A percentile compares a stretch with the other conserved stretches of the same genome.
Evolutionary conservation across 2,113 vertebrate genomes (phyloP).

Genomic region (Pelvicachromis taeniatus): DNA sequence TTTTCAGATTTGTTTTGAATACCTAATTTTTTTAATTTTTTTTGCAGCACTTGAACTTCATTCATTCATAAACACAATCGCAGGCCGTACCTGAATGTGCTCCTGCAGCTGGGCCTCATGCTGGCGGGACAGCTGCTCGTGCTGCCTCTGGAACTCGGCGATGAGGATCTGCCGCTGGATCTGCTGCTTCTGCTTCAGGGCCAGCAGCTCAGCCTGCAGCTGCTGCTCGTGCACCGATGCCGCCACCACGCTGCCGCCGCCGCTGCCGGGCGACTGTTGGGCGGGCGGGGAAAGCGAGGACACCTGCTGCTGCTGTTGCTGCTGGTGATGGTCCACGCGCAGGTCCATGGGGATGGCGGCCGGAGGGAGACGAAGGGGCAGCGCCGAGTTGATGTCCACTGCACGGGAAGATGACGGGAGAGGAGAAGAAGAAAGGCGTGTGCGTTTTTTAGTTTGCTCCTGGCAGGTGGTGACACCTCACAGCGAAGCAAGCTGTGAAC

Average conservation of each 20-base stretch:
- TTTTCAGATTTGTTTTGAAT: not conserved
- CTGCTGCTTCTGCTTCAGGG: conserved; percentile 97
- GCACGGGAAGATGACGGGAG: not conserved
- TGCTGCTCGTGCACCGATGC: conserved; percentile 84
- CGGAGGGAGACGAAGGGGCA: conserved; percentile 89
- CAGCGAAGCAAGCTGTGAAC: not conserved
- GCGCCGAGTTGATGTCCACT: conserved; percentile 91
- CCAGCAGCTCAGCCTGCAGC: conserved; percentile 94
- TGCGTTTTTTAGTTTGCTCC: not conserved
- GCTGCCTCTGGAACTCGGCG: conserved; percentile 94
- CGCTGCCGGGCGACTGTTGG: conserved; percentile 36
- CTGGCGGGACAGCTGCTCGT: conserved; percentile 96
- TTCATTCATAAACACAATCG: not conserved
- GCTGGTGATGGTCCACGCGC: conserved; percentile 79
- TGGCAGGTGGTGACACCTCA: not conserved
- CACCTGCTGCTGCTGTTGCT: conserved; percentile 76
- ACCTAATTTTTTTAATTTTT: not conserved
- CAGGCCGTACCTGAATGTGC: conserved; percentile 83
- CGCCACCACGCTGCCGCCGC: conserved; percentile 2
- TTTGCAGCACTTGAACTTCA: not conserved
- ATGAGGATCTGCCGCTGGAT: conserved; percentile 97
- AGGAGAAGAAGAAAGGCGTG: not conserved
- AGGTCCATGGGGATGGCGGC: conserved; percentile 93
- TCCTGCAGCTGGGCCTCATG: conserved; percentile 96
- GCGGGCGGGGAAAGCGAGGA: conserved; percentile 75